Evolutionary conservation across 1,140 invertebrate genomes (phyloP).

Genomic region (Drosophila quadrilineata): DNA sequence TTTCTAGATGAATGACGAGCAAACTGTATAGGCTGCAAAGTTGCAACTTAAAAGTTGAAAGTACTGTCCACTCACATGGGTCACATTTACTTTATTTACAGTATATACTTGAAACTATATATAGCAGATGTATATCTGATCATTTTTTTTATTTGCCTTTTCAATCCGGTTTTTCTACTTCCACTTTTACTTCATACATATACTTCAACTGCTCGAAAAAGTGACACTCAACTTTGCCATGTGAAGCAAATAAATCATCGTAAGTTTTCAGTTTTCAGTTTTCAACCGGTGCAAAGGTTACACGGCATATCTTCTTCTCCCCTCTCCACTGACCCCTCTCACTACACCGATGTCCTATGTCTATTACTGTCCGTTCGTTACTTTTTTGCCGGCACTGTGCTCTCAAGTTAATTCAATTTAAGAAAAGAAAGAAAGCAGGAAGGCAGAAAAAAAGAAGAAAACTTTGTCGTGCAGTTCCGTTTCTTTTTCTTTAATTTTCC

Average conservation of each 20-base stretch:
- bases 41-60: neutral
- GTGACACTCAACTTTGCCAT: constrained; percentile 73
- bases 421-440: too few species aligned
- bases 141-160: constrained; percentile 1
- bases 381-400: constrained; percentile 17
- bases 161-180: neutral
- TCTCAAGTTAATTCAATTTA: constrained; percentile 78
- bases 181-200: constrained; percentile 20
- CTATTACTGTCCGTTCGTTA: too few species aligned
- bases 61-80: constrained; percentile 1
- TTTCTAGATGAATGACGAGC: too few species aligned
- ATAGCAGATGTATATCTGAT: constrained; percentile 28
- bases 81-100: constrained; percentile 13
- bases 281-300: constrained; percentile 68
- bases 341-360: neutral
- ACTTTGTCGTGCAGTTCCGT: constrained; percentile 62
- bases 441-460: constrained; percentile 43
- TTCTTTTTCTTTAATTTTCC: constrained; percentile 31
- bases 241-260: constrained; percentile 78
- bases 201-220: constrained; percentile 55
- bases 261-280: constrained; percentile 58
- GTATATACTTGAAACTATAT: neutral
- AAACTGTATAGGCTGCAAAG: too few species aligned
- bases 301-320: neutral
- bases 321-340: neutral